Base-by-base conservation (phyloP, 1,140 invertebrate genomes). In the Aphaenogaster rudis region DNA sequence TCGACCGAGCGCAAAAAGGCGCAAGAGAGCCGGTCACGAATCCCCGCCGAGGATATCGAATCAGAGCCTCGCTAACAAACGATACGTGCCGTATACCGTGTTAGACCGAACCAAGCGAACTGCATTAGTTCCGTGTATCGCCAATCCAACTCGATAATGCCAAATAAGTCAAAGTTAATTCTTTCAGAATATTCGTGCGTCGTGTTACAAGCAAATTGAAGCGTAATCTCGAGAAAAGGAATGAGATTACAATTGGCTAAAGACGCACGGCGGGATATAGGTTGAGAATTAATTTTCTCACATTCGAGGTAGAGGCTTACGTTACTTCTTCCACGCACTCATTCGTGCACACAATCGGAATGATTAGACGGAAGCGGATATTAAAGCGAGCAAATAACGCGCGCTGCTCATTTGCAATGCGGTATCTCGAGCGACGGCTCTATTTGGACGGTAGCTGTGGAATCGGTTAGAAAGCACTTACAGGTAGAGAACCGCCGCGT, bases 1-100 rank as follows among this genome's bases (percentile, higher is more conserved):
- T 57, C 42, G 81, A 33, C 87, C 28, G 36, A 21, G 42, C 54
- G 86, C 52, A 87, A 89, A 87, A 88, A 59, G 9, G 33, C 11
- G 42, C 36, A 54, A 54, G 48, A 79, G 66, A 21, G 52, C 52
- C 67, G 67, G 54, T 84, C 80, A 84, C 80, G 80, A 86, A 66
- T 78, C 59, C 59, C 21, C 45, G 48, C 45, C 50, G 72, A 21
- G n/a, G 28, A 50, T 86, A 86, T 79, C 17, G 11, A 66, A 59
- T 61, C 80, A 45, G 39, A 61, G 28, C 71, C 39, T 39, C 33
- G 33, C 48, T 17, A 33, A 42, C 28, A 36, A 79, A 79, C 61
- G 77, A 66, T 52, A 79, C 59, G 9, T 21, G 17, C 45, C 45
- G 36, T 66, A 39, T 50, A 36, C 9, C 36, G 11, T 9, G 42